phyloP scores from a whole-genome alignment of 1,140 invertebrate genomes.

The Listronotus bonariensis region DNA sequence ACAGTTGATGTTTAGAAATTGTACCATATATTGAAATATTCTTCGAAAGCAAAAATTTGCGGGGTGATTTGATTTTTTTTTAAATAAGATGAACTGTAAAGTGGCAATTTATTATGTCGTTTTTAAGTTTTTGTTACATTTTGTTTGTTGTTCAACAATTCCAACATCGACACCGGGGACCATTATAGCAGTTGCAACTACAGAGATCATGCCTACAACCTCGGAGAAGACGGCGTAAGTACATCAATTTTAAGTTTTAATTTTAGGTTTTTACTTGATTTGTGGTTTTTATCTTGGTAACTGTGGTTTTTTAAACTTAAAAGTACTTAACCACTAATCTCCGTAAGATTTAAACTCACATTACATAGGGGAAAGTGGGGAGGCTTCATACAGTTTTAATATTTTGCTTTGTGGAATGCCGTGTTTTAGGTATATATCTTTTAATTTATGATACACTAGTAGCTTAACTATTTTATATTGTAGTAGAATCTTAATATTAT shows the following conservation, averaged over 20 bases:
- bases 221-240: slow-evolving; percentile 40
- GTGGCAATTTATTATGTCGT: slow-evolving; percentile 30
- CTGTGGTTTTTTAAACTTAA: too few relatives aligned
- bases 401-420: too few relatives aligned
- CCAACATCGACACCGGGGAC: slow-evolving; percentile 20
- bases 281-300: neutral
- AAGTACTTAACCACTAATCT: too few relatives aligned
- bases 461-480: too few relatives aligned
- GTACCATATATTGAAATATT: slow-evolving; percentile 23
- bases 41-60: slow-evolving; percentile 10
- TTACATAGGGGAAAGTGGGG: too few relatives aligned
- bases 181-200: slow-evolving; percentile 31
- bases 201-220: slow-evolving; percentile 18
- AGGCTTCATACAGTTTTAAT: too few relatives aligned
- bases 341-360: too few relatives aligned
- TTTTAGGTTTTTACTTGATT: neutral
- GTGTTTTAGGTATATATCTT: too few relatives aligned
- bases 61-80: slow-evolving; percentile 10
- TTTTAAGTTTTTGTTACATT: slow-evolving; percentile 26
- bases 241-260: slow-evolving; percentile 1
- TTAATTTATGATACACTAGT: too few relatives aligned
- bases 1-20: slow-evolving; percentile 18
- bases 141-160: slow-evolving; percentile 14
- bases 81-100: slow-evolving; percentile 16
- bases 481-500: too few relatives aligned